Percentiles rank a stretch among this genome's conserved stretches.
Evolutionary conservation across 2,113 vertebrate genomes (phyloP).

Genomic region (Bos indicus): DNA sequence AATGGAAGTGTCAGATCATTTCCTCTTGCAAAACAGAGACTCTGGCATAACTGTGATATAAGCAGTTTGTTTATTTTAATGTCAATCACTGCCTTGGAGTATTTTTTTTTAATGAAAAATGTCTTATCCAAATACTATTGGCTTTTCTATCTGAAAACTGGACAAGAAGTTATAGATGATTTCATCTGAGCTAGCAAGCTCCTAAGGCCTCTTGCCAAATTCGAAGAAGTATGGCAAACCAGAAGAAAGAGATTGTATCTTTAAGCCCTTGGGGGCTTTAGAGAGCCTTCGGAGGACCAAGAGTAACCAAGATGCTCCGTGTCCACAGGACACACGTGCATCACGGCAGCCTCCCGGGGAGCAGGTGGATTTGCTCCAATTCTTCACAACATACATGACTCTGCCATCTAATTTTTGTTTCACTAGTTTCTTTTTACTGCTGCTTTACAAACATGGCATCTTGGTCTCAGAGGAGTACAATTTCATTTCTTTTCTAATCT

Average conservation of each 20-base stretch:
- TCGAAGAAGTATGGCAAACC: not conserved
- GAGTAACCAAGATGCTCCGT: not conserved
- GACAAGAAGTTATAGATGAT: not conserved
- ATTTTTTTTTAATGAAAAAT: not conserved
- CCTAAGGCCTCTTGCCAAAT: not conserved
- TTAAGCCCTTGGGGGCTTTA: not conserved
- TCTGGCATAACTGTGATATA: not conserved
- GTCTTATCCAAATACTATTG: not conserved
- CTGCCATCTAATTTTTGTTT: not conserved
- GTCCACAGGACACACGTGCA: fast-evolving
- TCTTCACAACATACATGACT: not conserved
- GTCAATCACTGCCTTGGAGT: not conserved
- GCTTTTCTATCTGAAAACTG: not conserved
- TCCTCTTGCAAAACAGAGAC: not conserved
- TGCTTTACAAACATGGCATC: not conserved
- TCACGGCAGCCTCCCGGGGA: not conserved
- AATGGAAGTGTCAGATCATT: not conserved
- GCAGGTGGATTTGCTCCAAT: not conserved
- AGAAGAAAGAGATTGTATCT: not conserved
- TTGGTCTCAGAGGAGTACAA: not conserved
- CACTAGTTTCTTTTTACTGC: not conserved
- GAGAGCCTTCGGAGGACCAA: not conserved
- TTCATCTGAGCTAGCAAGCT: not conserved
- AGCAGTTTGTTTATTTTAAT: not conserved
- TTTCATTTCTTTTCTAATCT: slow-evolving; percentile 55